Evolutionary conservation across 2,113 vertebrate species (phyloP).

Genomic region (Peromyscus leucopus): DNA sequence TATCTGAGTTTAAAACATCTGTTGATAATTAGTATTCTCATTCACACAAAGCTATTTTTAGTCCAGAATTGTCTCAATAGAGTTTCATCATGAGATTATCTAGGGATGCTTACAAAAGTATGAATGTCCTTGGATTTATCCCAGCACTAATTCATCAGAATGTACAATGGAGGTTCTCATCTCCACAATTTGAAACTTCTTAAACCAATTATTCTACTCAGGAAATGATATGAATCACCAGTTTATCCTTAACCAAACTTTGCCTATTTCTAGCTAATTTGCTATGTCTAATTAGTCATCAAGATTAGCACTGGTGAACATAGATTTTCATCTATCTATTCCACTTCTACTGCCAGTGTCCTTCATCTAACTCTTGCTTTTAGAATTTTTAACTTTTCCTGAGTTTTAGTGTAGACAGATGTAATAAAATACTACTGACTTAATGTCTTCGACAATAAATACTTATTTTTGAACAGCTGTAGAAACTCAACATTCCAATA

Average conservation of each 20-base stretch:
- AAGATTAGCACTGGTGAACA: background rate
- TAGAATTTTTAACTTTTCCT: background rate
- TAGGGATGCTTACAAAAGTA: slow-evolving; percentile 44
- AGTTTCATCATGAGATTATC: slow-evolving; percentile 63
- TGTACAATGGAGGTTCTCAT: background rate
- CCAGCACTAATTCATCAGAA: background rate
- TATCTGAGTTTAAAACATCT: slow-evolving; percentile 71
- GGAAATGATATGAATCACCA: background rate
- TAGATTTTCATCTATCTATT: background rate
- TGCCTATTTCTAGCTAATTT: background rate
- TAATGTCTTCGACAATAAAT: background rate
- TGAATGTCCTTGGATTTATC: background rate
- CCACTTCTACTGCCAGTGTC: background rate
- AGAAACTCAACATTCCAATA: background rate
- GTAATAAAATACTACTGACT: background rate
- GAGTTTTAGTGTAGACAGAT: background rate
- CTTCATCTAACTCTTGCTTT: background rate
- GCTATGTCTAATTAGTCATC: background rate
- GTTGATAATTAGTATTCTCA: slow-evolving; percentile 63
- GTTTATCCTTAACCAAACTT: background rate
- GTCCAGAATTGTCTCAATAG: background rate
- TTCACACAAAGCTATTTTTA: slow-evolving; percentile 72
- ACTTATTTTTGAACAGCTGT: background rate
- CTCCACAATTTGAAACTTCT: background rate
- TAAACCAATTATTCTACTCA: background rate